phyloP scores from a whole-genome alignment of 2,888 invertebrate genomes.

The Lordiphosa fenestrarum region DNA sequence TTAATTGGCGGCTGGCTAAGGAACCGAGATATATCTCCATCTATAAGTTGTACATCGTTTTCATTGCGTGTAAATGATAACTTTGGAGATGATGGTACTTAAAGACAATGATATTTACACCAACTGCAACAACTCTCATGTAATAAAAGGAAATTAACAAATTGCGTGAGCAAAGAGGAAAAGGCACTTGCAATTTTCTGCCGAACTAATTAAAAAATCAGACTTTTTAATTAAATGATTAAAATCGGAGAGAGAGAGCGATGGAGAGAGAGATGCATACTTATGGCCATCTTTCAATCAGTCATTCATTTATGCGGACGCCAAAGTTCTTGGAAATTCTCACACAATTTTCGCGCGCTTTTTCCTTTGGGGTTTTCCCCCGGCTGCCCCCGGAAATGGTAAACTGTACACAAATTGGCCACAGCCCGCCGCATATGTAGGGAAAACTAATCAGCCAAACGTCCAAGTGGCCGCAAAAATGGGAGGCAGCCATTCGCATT shows the following conservation, averaged over 20 bases:
- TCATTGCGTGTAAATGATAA: constrained; percentile 52
- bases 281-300: constrained; percentile 29
- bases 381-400: constrained; percentile 55
- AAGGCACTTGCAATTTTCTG: constrained; percentile 36
- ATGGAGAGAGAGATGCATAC: constrained; percentile 18
- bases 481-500: constrained; percentile 5
- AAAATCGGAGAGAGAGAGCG: constrained; percentile 38
- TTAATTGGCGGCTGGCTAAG: constrained; percentile 47
- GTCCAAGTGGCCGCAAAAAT: constrained; percentile 28
- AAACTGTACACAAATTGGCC: constrained; percentile 64
- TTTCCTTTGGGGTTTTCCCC: constrained; percentile 8
- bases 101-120: constrained; percentile 38
- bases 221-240: constrained; percentile 71
- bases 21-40: constrained; percentile 3
- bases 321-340: constrained; percentile 59
- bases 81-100: constrained; percentile 10
- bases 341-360: constrained; percentile 66
- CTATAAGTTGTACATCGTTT: constrained; percentile 20
- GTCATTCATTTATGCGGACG: constrained; percentile 29
- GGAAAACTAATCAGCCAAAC: constrained; percentile 40
- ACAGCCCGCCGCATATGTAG: constrained; percentile 32
- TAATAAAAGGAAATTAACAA: constrained; percentile 63
- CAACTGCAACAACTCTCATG: constrained; percentile 21
- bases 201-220: constrained; percentile 62
- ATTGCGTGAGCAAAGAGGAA: constrained; percentile 53